Base-by-base conservation (phyloP, 2,888 invertebrate species). In the Drosophila borealis region DNA sequence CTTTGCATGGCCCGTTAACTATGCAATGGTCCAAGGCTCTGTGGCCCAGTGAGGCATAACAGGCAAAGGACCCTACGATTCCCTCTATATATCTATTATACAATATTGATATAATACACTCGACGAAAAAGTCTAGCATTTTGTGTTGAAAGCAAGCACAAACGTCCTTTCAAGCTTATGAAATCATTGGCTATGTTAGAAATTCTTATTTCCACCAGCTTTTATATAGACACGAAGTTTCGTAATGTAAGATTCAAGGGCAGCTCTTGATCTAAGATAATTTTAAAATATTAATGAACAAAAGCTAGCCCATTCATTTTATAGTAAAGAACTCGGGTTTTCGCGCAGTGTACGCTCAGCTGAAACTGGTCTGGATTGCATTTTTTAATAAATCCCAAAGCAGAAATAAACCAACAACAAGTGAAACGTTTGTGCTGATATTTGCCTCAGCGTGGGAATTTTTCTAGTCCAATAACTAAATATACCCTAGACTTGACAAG, bases 1-100 rank as follows among this genome's bases (percentile, higher is more conserved):
- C 62, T 70, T 66, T 53, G 70, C 77, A 77, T 74, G 80, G 64
- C 78, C 85, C 85, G 85, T 80, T 78, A 55, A 63, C 54, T 78
- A 49, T 66, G 78, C 70, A 80, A 78, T 80, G 55, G 81, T 74
- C 81, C 78, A 70, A 75, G 70, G 76, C 57, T 59, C 59, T 39
- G 56, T 17, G 17, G 33, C 34, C 59, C 59, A 76, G 59, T 63
- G 51, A 53, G 77, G 36, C 61, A 59, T 36, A 42, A 11, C 34
- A 14, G 39, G 4, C 33, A 37, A 25, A 29, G 34, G 55, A n/a
- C 36, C 45, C 45, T 45, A 37, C 4, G 21, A 34, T 42, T n/a
- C 42, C 36, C 13, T 25, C 34, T 44, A 33, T 41, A 42, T n/a
- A 11, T 25, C 14, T 55, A 45, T 42, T 41, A 41, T 53, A 29